Evolutionary conservation across 2,797 vertebrate genomes (phyloP).

Genomic region (Rachycentron canadum): DNA sequence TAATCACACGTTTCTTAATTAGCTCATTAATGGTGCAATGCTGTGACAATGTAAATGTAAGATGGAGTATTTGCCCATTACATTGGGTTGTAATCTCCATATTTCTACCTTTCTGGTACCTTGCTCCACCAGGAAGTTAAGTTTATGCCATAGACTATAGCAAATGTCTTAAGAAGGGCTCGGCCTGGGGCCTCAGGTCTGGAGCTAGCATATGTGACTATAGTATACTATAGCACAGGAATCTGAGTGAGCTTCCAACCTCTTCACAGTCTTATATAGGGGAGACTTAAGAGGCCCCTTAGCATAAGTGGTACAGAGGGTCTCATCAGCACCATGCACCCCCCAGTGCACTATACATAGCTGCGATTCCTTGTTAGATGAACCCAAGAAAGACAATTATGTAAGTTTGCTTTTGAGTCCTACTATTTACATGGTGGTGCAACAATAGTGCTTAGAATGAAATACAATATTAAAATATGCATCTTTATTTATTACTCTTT

Average conservation of each 20-base stretch:
- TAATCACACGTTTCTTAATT: conserved; percentile 61
- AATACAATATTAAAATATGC: background rate
- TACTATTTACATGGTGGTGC: background rate
- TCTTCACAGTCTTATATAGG: background rate
- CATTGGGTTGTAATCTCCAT: conserved; percentile 38
- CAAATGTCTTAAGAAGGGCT: conserved; percentile 17
- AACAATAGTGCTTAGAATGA: background rate
- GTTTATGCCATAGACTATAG: conserved; percentile 37
- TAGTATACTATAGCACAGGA: background rate
- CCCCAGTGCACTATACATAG: conserved; percentile 6
- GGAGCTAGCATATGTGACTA: background rate
- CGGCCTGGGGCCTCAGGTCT: background rate
- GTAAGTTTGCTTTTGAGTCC: background rate
- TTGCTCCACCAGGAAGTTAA: conserved; percentile 32
- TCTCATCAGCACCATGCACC: conserved; percentile 16
- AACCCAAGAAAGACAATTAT: background rate
- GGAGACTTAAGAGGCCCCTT: conserved; percentile 23
- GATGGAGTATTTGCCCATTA: conserved; percentile 29
- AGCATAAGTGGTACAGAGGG: background rate
- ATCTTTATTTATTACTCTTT: background rate
- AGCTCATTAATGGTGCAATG: conserved; percentile 43
- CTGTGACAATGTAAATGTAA: conserved; percentile 38
- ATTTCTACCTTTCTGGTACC: conserved; percentile 31
- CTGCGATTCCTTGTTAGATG: conserved; percentile 17
- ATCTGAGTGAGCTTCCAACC: background rate